These are phyloP conservation scores for Cromileptes altivelis DNA, from an alignment of 2,113 vertebrate genomes.

Conservation along the genomic window DNA sequence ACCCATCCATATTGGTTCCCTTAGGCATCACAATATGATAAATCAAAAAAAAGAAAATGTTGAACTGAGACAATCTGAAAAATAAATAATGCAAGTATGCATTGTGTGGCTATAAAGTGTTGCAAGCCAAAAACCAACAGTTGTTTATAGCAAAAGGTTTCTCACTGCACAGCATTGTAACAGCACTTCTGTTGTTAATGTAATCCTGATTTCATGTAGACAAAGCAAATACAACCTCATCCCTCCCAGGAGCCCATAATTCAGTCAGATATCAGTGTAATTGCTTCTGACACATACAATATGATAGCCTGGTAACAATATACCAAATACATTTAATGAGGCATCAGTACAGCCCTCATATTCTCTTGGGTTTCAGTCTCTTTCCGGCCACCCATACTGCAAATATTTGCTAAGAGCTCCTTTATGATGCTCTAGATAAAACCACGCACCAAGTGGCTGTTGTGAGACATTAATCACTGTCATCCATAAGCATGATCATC, in stretches of 20 bases:
- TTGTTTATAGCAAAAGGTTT: neutral
- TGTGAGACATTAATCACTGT: slow-evolving; percentile 52
- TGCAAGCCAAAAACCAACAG: neutral
- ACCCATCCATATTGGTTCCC: no score
- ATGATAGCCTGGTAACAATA: slow-evolving; percentile 14
- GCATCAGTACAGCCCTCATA: neutral
- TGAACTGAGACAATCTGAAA: neutral
- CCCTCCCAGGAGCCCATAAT: slow-evolving; percentile 30
- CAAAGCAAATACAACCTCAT: slow-evolving; percentile 14
- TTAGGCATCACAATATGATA: neutral
- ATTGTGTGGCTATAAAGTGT: neutral
- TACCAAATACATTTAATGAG: slow-evolving; percentile 23
- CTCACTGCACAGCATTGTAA: neutral
- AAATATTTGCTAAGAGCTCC: slow-evolving; percentile 55
- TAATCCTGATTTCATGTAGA: slow-evolving; percentile 5
- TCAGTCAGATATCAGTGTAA: slow-evolving; percentile 40
- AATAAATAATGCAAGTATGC: neutral
- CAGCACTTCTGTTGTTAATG: neutral
- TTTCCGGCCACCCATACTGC: neutral
- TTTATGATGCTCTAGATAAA: slow-evolving; percentile 47
- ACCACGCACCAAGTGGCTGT: slow-evolving; percentile 15
- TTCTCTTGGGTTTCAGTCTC: slow-evolving; percentile 33
- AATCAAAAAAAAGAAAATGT: neutral
- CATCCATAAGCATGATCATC: slow-evolving; percentile 37
- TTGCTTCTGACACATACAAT: slow-evolving; percentile 13